These are phyloP conservation scores for Eurytoma adleriae DNA, from an alignment of 2,888 invertebrate genomes.

Conservation along the genomic window DNA sequence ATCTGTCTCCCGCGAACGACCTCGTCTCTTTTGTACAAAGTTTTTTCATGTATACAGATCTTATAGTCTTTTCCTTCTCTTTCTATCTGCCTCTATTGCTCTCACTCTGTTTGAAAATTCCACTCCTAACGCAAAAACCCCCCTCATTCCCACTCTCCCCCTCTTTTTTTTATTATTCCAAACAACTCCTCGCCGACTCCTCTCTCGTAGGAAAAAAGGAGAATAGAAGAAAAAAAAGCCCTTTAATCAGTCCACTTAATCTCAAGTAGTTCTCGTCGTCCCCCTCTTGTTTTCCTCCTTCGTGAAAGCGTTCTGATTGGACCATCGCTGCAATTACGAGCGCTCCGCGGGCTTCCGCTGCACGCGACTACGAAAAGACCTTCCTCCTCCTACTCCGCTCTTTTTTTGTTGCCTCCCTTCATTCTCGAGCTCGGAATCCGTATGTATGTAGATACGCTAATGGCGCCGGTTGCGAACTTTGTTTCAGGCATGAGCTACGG, in stretches of 20 bases:
- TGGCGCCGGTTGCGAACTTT: slow-evolving; percentile 35
- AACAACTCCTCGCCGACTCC: too few species aligned
- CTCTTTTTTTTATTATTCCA: too few species aligned
- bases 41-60: slow-evolving; percentile 9
- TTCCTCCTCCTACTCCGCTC: too few species aligned
- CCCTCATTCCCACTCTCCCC: too few species aligned
- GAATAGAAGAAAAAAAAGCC: slow-evolving; percentile 24
- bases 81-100: neutral
- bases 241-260: slow-evolving; percentile 56
- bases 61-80: neutral
- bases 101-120: neutral
- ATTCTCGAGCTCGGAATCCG: slow-evolving; percentile 1
- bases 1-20: slow-evolving; percentile 11
- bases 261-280: slow-evolving; percentile 36
- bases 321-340: slow-evolving; percentile 46
- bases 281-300: slow-evolving; percentile 22
- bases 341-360: slow-evolving; percentile 26
- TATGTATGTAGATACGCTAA: slow-evolving; percentile 15
- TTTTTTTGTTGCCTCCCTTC: too few species aligned
- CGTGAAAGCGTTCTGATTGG: slow-evolving; percentile 45
- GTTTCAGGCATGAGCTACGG: slow-evolving; percentile 21
- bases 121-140: too few species aligned
- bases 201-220: slow-evolving; percentile 4
- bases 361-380: slow-evolving; percentile 32
- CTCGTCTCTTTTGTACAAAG: slow-evolving; percentile 30